Conservation (phyloP, 2,888 invertebrate genomes). For the Machimus rusticus region DNA sequence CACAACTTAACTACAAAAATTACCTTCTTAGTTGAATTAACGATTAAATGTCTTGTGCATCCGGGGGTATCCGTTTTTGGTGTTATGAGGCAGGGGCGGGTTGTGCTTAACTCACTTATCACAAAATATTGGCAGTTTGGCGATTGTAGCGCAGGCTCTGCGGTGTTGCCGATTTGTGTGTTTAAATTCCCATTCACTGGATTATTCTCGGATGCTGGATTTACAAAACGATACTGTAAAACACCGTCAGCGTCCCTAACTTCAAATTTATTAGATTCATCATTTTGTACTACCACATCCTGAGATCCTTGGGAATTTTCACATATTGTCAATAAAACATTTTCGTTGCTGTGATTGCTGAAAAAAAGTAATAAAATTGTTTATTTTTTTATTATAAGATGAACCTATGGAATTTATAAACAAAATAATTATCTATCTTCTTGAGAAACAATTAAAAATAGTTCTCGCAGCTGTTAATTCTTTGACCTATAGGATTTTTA, state of each 20-base stretch:
- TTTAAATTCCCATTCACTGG: not conserved
- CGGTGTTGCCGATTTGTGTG: not conserved
- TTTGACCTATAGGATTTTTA: no score
- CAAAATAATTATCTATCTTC: no score
- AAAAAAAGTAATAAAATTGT: not conserved
- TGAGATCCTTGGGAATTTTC: constrained; percentile 56
- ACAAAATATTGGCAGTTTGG: constrained; percentile 39
- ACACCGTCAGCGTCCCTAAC: constrained; percentile 18
- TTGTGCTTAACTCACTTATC: constrained; percentile 28
- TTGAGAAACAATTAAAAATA: no score
- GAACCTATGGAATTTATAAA: not conserved
- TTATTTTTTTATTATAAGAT: not conserved
- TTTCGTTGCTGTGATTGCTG: constrained; percentile 28
- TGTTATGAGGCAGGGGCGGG: constrained; percentile 37
- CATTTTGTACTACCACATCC: constrained; percentile 47
- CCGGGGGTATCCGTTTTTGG: constrained; percentile 4
- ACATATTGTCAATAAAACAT: constrained; percentile 55
- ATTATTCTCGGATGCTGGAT: not conserved
- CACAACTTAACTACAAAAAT: not conserved
- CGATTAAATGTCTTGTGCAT: constrained; percentile 17
- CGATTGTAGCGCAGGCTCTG: not conserved
- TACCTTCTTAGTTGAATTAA: constrained; percentile 26
- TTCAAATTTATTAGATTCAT: constrained; percentile 23
- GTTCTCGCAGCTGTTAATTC: no score
- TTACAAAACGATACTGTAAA: constrained; percentile 33